Evolutionary conservation across 2,888 invertebrate genomes (phyloP).

Genomic region (Serrognathus titanus): DNA sequence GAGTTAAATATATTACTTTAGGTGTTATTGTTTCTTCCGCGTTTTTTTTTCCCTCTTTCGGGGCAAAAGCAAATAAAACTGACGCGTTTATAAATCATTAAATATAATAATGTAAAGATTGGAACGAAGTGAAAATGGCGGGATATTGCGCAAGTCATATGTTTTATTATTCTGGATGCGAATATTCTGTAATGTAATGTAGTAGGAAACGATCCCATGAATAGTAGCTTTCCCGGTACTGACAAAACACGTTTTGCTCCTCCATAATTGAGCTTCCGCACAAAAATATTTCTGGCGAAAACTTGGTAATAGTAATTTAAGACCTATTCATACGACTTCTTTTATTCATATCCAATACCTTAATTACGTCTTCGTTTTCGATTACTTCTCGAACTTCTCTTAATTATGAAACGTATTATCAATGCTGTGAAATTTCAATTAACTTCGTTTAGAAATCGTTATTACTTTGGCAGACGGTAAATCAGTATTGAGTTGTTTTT

Average conservation of each 20-base stretch:
- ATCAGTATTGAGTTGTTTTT: too few species aligned
- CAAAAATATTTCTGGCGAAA: slow-evolving; percentile 4
- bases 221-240: slow-evolving; percentile 16
- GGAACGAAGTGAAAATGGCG: too few species aligned
- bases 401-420: too few species aligned
- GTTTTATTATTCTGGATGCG: slow-evolving; percentile 21
- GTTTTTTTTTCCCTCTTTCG: too few species aligned
- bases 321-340: slow-evolving; percentile 4
- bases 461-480: too few species aligned
- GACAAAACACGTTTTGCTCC: slow-evolving; percentile 15
- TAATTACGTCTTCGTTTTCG: background rate
- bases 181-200: slow-evolving; percentile 21
- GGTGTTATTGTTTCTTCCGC: too few species aligned
- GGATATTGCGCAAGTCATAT: slow-evolving; percentile 10
- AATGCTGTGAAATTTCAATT: too few species aligned
- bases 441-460: too few species aligned
- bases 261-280: slow-evolving; percentile 13
- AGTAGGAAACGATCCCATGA: slow-evolving; percentile 17
- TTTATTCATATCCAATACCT: background rate
- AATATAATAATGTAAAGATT: too few species aligned
- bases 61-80: too few species aligned
- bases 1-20: too few species aligned
- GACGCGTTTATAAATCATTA: too few species aligned
- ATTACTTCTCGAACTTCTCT: background rate
- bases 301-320: slow-evolving; percentile 5